Evolutionary conservation across 2,797 vertebrate species (phyloP), one percentile per base, ranked within the genome.

Genomic region (Monodelphis domestica): DNA sequence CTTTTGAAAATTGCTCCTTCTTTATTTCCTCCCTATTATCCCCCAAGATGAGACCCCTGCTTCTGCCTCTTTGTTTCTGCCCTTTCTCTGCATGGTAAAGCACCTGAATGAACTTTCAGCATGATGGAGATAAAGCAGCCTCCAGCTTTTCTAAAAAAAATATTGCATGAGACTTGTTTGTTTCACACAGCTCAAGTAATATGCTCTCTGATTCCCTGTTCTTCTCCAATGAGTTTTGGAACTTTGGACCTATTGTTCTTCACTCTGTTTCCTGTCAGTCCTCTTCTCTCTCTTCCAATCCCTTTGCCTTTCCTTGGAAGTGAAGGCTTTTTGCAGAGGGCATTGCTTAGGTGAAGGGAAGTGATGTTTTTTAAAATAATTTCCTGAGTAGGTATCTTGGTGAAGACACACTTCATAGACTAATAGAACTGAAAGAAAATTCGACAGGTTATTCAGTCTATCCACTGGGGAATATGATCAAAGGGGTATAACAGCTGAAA

Each of bases 401-500:
- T 28, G 38, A 84, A 84, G 70, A 78, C 70, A 84, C 38, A 50
- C 38, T 84, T 45, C 38, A 84, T 38, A 84, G 70, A 26, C 38
- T 78, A 78, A 78, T 78, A 78, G 38, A 70, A 78, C 70, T 50
- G 38, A 84, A 26, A 84, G 38, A 21, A 84, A 84, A 50, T 70
- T 84, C 38, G 38, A 84, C 84, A 84, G 38, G 70, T 84, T 9
- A 84, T 84, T 50, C 38, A 45, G 38, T 84, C 70, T 84, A 84
- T 84, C 70, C 70, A 84, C 26, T 38, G 38, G 70, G 21, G 38
- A 45, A 54, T 15, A 0, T 10, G 12, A 3, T 29, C 28, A 55
- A 10, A 24, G 45, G 4, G 45, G 12, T 26, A 0, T 2, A 10
- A 45, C 0, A 0, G 0, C 50, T 26, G 0, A 7, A 11, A 29